phyloP scores from a whole-genome alignment of 1,140 invertebrate genomes.

The Chlorops oryzae region DNA sequence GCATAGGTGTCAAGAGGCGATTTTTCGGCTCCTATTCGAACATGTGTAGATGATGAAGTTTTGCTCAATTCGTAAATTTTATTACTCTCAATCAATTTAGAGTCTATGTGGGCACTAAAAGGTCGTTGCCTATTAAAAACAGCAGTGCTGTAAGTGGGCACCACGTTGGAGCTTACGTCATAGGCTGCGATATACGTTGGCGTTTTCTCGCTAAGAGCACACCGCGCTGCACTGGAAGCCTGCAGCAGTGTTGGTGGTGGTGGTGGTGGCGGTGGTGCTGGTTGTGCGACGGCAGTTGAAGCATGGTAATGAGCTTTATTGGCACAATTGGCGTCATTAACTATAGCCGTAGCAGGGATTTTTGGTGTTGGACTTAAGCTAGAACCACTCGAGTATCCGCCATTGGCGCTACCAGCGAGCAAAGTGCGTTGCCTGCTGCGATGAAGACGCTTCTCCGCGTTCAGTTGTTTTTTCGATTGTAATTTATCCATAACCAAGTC shows the following conservation, averaged over 20 bases:
- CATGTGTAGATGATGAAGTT: conserved; percentile 29
- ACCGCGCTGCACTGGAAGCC: too few relatives aligned
- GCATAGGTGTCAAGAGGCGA: too few relatives aligned
- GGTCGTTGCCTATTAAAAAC: conserved; percentile 32
- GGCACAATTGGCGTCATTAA: conserved; percentile 35
- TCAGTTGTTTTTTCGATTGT: conserved; percentile 60
- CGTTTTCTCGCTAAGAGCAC: too few relatives aligned
- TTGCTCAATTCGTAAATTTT: conserved; percentile 37
- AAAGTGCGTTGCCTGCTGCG: conserved; percentile 42
- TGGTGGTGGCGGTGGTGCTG: conserved; percentile 1
- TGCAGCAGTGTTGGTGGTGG: too few relatives aligned
- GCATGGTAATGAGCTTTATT: conserved; percentile 42
- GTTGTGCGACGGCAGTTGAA: conserved; percentile 25
- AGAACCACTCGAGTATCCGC: conserved; percentile 13
- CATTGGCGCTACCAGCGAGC: conserved; percentile 27
- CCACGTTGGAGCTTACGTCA: conserved; percentile 12
- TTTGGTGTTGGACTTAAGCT: conserved; percentile 40
- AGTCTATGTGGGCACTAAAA: conserved; percentile 37
- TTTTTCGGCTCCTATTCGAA: conserved; percentile 4
- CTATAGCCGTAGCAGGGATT: conserved; percentile 29
- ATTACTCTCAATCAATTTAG: conserved; percentile 19
- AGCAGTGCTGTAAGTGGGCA: too few relatives aligned
- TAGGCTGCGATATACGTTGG: conserved; percentile 38
- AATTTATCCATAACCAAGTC: conserved; percentile 74
- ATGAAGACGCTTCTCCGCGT: conserved; percentile 54